Percentiles rank a stretch among this genome's conserved stretches.
Evolutionary conservation across 92 coral and sea anemone species (phyloP).

Genomic region (Siderastrea siderea): DNA sequence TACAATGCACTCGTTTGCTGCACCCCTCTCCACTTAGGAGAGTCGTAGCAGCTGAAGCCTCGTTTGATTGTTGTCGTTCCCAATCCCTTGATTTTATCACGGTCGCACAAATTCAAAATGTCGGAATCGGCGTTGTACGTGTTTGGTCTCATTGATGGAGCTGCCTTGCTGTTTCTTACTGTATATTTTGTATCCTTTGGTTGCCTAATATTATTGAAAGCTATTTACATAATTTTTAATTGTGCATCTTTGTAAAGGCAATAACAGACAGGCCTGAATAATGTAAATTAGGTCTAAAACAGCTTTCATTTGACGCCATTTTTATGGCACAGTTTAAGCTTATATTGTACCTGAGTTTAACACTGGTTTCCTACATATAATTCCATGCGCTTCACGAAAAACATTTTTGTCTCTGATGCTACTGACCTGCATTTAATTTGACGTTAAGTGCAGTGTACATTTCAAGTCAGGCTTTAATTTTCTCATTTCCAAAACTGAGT

Average conservation of each 20-base stretch:
- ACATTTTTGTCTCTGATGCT: no score
- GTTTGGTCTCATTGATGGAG: slow-evolving; percentile 92
- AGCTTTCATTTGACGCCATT: background rate
- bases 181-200: slow-evolving; percentile 98
- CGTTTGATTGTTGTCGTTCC: slow-evolving; percentile 56
- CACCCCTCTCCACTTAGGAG: background rate
- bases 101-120: slow-evolving; percentile 67
- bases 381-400: no score
- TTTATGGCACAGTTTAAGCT: background rate
- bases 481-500: background rate
- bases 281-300: background rate
- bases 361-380: no score
- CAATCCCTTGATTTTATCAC: slow-evolving; percentile 15
- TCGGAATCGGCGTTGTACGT: slow-evolving; percentile 87
- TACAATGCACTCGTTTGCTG: background rate
- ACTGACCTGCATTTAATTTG: no score
- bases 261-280: background rate
- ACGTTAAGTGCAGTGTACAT: no score
- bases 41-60: background rate
- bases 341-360: background rate
- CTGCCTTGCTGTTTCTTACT: slow-evolving; percentile 90
- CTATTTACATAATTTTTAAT: background rate
- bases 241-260: background rate
- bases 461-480: background rate
- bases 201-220: background rate